phyloP scores from a whole-genome alignment of 1,140 invertebrate species.

The Zeugodacus cucurbitae region DNA sequence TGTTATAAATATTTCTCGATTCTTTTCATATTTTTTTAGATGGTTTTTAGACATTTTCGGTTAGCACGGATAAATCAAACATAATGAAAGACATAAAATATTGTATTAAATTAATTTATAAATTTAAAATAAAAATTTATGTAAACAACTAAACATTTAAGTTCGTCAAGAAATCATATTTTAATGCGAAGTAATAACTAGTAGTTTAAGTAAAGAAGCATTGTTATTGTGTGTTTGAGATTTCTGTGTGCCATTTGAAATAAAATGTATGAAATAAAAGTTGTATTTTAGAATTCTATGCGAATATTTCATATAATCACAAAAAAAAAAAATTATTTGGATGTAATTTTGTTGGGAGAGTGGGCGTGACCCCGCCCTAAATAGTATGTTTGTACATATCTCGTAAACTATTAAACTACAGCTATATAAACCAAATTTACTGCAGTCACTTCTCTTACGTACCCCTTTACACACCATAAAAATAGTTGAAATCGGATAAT shows the following conservation, averaged over 20 bases:
- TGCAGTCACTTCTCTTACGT: too few relatives aligned
- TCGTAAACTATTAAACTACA: too few relatives aligned
- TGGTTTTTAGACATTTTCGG: slow-evolving; percentile 65
- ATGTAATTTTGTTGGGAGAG: too few relatives aligned
- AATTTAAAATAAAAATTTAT: neutral
- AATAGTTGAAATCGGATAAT: too few relatives aligned
- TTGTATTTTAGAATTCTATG: neutral
- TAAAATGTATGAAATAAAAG: neutral
- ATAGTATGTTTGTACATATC: too few relatives aligned
- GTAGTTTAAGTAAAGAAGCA: neutral
- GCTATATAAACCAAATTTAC: too few relatives aligned
- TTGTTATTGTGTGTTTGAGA: slow-evolving; percentile 31
- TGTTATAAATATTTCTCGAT: slow-evolving; percentile 21
- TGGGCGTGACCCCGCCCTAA: too few relatives aligned
- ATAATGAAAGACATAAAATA: neutral
- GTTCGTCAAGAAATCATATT: neutral
- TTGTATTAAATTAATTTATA: slow-evolving; percentile 20
- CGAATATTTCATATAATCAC: too few relatives aligned
- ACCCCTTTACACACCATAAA: too few relatives aligned
- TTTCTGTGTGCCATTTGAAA: slow-evolving; percentile 32
- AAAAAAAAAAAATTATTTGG: too few relatives aligned
- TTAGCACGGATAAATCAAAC: slow-evolving; percentile 47
- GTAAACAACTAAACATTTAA: neutral
- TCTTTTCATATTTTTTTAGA: slow-evolving; percentile 55
- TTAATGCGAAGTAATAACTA: neutral